phyloP scores from a whole-genome alignment of 2,888 invertebrate species.

The Latrodectus hesperus region DNA sequence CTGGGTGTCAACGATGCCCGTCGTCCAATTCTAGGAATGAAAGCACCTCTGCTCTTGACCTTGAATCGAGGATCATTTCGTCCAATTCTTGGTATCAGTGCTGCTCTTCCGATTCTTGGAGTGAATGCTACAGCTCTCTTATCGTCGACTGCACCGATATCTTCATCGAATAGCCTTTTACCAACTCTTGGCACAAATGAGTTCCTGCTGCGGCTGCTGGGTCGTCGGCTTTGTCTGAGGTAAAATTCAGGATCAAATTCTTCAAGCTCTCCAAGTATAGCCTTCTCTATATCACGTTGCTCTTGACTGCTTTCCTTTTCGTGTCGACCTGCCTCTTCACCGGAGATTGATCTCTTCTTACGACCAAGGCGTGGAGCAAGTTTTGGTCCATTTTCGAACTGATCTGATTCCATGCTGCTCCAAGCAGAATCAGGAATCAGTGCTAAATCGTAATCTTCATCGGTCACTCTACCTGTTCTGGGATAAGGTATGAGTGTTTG shows the following conservation, averaged over 20 bases:
- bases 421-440: conserved; percentile 27
- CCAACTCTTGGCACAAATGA: conserved; percentile 57
- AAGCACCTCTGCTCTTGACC: conserved; percentile 52
- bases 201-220: conserved; percentile 53
- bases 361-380: conserved; percentile 60
- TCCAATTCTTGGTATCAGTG: conserved; percentile 59
- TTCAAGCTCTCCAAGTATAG: not conserved
- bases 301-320: not conserved
- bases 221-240: conserved; percentile 8
- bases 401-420: conserved; percentile 4
- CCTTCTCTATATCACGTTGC: not conserved
- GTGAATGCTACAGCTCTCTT: conserved; percentile 44
- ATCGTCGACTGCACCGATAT: conserved; percentile 3
- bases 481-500: conserved; percentile 69
- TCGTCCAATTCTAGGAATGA: conserved; percentile 66
- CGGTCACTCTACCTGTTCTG: conserved; percentile 52
- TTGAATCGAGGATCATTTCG: conserved; percentile 47
- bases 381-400: not conserved
- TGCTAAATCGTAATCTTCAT: conserved; percentile 20
- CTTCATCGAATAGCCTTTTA: conserved; percentile 41
- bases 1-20: conserved; percentile 58
- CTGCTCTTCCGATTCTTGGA: conserved; percentile 67
- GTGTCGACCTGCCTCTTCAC: conserved; percentile 3
- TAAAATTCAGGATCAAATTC: conserved; percentile 27
- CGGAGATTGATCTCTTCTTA: conserved; percentile 53